Evolutionary conservation across 2,888 invertebrate genomes (phyloP).

Genomic region (Drosophila neutralis): DNA sequence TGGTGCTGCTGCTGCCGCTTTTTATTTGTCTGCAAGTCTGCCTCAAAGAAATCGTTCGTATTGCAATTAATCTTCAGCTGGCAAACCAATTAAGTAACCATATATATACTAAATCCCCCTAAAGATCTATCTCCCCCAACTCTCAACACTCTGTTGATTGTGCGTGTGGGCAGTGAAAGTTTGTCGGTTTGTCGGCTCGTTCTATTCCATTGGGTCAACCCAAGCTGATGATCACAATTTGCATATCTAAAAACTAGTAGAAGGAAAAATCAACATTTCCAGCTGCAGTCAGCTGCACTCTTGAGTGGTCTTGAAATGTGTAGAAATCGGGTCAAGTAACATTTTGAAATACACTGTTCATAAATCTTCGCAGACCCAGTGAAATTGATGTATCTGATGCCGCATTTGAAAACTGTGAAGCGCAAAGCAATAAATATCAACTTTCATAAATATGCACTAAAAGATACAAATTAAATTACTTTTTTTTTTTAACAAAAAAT

Average conservation of each 20-base stretch:
- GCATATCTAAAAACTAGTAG: constrained; percentile 47
- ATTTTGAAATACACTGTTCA: constrained; percentile 2
- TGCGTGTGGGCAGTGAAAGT: constrained; percentile 64
- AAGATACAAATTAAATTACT: not conserved
- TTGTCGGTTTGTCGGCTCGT: constrained; percentile 48
- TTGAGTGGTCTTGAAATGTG: constrained; percentile 24
- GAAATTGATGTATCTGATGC: not conserved
- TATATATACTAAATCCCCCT: not conserved
- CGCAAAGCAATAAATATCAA: not conserved
- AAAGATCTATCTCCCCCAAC: constrained; percentile 21
- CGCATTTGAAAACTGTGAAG: not conserved
- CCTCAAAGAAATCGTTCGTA: constrained; percentile 59
- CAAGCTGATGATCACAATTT: constrained; percentile 50
- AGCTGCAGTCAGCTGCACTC: constrained; percentile 45
- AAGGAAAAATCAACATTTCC: not conserved
- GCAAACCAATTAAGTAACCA: constrained; percentile 65
- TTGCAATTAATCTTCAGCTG: constrained; percentile 70
- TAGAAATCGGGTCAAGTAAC: constrained; percentile 52
- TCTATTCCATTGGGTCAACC: constrained; percentile 60
- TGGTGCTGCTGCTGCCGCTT: constrained; percentile 13
- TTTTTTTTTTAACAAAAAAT: not conserved
- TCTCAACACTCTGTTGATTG: not conserved
- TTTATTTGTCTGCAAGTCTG: constrained; percentile 17
- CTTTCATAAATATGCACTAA: not conserved
- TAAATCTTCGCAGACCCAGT: not conserved